phyloP scores from a whole-genome alignment of 1,140 invertebrate genomes.

The Lepidostoma basale region DNA sequence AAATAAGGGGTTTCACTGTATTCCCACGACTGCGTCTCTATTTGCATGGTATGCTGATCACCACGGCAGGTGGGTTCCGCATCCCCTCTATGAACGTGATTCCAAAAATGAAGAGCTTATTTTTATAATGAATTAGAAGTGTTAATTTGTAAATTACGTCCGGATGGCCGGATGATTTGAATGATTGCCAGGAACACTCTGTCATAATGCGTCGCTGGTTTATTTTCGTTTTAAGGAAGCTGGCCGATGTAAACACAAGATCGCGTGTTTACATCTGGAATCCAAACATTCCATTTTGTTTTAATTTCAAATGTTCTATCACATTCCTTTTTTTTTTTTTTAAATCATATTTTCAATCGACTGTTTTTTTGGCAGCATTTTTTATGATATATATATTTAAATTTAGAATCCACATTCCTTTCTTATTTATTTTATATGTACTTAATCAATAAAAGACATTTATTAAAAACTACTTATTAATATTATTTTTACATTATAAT shows the following conservation, averaged over 20 bases:
- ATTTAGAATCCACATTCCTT: neutral
- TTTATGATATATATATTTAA: neutral
- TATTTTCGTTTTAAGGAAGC: neutral
- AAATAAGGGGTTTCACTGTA: too few relatives aligned
- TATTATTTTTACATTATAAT: too few relatives aligned
- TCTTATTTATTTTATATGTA: neutral
- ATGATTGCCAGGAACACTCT: neutral
- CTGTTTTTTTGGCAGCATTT: neutral
- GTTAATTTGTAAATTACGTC: neutral
- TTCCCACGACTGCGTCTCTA: too few relatives aligned
- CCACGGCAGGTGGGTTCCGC: too few relatives aligned
- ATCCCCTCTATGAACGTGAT: too few relatives aligned
- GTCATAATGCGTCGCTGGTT: neutral
- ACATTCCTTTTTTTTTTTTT: neutral
- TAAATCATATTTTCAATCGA: neutral
- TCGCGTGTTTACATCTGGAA: neutral
- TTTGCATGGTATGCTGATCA: too few relatives aligned
- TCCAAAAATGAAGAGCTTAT: constrained; percentile 12
- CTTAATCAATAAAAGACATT: too few relatives aligned
- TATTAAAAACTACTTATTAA: too few relatives aligned
- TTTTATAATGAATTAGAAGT: constrained; percentile 2
- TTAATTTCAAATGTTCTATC: neutral
- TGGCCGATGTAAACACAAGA: neutral
- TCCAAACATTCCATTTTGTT: constrained; percentile 11
- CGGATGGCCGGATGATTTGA: neutral